Evolutionary conservation across 2,113 vertebrate species (phyloP).

Genomic region (Ancistrus triradiatus): DNA sequence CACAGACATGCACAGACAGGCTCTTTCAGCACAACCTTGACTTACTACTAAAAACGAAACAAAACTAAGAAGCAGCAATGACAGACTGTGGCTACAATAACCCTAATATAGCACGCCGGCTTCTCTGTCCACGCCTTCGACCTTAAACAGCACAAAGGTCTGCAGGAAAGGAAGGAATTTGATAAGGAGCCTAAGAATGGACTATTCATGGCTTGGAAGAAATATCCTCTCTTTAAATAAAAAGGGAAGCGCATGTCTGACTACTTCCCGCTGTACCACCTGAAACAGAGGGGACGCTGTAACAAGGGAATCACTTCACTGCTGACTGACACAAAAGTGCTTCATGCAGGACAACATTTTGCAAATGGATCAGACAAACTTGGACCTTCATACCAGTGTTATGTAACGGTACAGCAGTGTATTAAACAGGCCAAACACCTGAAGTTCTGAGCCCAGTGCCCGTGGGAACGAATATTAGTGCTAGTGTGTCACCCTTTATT

Average conservation of each 20-base stretch:
- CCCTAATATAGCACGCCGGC: neutral
- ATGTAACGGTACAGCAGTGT: too few species aligned
- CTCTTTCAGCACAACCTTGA: neutral
- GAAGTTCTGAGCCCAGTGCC: too few species aligned
- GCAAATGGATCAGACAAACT: too few species aligned
- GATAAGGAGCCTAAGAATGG: neutral
- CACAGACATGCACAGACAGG: neutral
- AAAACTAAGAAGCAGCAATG: neutral
- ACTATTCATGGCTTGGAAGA: constrained; percentile 8
- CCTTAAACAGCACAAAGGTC: neutral
- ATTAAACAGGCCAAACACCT: too few species aligned
- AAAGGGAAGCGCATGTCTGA: constrained; percentile 5
- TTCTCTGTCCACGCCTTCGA: neutral
- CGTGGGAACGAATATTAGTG: too few species aligned
- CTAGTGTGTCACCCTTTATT: too few species aligned
- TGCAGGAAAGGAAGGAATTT: constrained; percentile 17
- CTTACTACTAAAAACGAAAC: neutral
- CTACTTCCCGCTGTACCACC: neutral
- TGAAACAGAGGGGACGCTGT: too few species aligned
- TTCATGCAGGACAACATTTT: too few species aligned
- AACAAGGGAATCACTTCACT: too few species aligned
- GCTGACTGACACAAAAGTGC: too few species aligned
- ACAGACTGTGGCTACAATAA: too few species aligned
- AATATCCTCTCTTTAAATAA: neutral
- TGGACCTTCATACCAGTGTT: too few species aligned